Evolutionary conservation across 2,888 invertebrate genomes (phyloP), one percentile per base, ranked within the genome.

Genomic region (Campaea margaritaria): DNA sequence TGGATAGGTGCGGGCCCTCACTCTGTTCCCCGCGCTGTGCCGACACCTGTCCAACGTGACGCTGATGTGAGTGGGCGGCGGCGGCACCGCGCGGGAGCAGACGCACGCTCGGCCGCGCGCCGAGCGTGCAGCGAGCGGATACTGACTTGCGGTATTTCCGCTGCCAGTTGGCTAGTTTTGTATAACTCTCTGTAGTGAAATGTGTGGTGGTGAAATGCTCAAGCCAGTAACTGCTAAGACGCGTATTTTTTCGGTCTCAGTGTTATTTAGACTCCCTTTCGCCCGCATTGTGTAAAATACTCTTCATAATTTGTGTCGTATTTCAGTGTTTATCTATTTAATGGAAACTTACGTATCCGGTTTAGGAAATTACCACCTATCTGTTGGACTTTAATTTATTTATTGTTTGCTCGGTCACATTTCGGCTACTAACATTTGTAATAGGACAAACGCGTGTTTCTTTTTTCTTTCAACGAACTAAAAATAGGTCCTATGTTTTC

Each of bases 1-100:
- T 27, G 66, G 64, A 62, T 68, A 68, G 64, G 58, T 41, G 47
- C 49, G 27, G 59, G 39, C 65, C 41, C 59, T 42, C 15, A 62
- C 59, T 48, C 58, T 66, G 62, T 65, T 39, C 45, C 28, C 58
- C 31, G 58, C 62, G 34, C 64, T 66, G 34, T 49, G 58, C 41
- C 65, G 65, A 14, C 53, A 64, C 51, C 43, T 64, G 45, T 64
- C 65, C 42, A 42, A 56, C 54, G 64, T 66, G 15, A 66, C 68
- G 58, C 68, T 66, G n/a, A 66, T 66, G 66, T 64, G 55, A 15
- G 10, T 31, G 31, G 14, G 9, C 11, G 46, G 11, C 12, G 46
- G 28, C 46, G 46, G 5, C 48, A 21, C 41, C 27, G 39, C 28
- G 39, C 14, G 42, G 34, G n/a, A 15, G 16, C n/a, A 21, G 7